These are phyloP conservation scores for Pogonocherus hispidulus DNA, from an alignment of 2,888 invertebrate genomes.

Conservation along the genomic window DNA sequence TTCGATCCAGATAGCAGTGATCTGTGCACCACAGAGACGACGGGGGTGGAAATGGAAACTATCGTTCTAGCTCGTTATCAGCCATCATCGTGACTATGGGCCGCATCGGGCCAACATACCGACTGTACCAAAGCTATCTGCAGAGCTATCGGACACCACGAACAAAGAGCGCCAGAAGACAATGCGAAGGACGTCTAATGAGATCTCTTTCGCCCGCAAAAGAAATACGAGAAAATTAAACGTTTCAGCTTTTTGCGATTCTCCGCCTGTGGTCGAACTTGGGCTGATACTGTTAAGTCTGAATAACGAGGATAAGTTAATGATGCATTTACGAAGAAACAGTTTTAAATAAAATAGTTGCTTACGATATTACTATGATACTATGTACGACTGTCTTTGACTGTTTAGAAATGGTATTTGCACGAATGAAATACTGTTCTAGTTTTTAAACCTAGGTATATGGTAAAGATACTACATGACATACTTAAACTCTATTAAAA, in stretches of 20 bases:
- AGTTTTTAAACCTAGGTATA: too few species aligned
- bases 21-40: conserved; percentile 39
- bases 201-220: conserved; percentile 27
- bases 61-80: conserved; percentile 48
- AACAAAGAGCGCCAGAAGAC: conserved; percentile 48
- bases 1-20: conserved; percentile 57
- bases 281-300: neutral
- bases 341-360: too few species aligned
- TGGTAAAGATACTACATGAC: too few species aligned
- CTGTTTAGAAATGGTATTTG: too few species aligned
- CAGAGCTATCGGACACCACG: conserved; percentile 26
- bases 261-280: neutral
- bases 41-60: conserved; percentile 47
- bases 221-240: conserved; percentile 37
- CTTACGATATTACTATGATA: too few species aligned
- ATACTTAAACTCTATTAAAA: too few species aligned
- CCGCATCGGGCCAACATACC: conserved; percentile 41
- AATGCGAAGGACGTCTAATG: conserved; percentile 47
- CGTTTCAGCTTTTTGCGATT: conserved; percentile 13
- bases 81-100: conserved; percentile 50
- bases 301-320: neutral
- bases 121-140: conserved; percentile 28
- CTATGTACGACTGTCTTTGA: too few species aligned
- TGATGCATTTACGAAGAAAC: too few species aligned
- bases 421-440: too few species aligned